These are phyloP conservation scores for Alentia gelatinosa DNA, from an alignment of 2,888 invertebrate genomes.

Conservation along the genomic window DNA sequence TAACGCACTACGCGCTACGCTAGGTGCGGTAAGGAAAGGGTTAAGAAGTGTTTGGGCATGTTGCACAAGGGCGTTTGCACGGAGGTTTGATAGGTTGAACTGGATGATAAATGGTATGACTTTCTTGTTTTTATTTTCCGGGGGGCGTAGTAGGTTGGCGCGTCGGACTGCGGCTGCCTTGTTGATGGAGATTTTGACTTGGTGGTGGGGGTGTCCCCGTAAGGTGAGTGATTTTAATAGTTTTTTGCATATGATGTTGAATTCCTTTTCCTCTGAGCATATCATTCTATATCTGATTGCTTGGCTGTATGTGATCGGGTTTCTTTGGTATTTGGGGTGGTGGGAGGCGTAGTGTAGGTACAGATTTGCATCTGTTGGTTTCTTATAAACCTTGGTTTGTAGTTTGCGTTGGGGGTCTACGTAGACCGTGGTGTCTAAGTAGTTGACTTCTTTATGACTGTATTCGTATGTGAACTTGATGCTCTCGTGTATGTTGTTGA, in stretches of 20 bases:
- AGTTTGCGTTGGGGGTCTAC: neutral
- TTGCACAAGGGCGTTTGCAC: no score
- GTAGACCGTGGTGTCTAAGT: neutral
- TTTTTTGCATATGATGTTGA: neutral
- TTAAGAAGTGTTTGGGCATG: no score
- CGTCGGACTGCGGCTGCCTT: neutral
- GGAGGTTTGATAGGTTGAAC: neutral
- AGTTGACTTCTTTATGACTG: neutral
- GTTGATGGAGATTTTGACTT: neutral
- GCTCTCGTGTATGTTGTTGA: neutral
- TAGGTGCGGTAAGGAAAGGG: no score
- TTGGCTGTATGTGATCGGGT: neutral
- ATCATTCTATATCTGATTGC: neutral
- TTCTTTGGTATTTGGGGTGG: neutral
- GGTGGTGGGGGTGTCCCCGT: neutral
- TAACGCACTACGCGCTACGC: no score
- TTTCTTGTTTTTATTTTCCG: neutral
- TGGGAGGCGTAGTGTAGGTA: neutral
- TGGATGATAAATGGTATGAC: neutral
- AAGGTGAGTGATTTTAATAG: neutral
- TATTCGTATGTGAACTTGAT: conserved; percentile 3
- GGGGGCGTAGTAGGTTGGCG: neutral
- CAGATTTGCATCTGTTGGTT: neutral
- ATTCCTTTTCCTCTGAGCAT: neutral
- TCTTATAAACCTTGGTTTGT: neutral